Percentiles rank a stretch among this genome's conserved stretches.
Conservation (phyloP, 2,113 vertebrate species). For the Anolis sagrei region DNA sequence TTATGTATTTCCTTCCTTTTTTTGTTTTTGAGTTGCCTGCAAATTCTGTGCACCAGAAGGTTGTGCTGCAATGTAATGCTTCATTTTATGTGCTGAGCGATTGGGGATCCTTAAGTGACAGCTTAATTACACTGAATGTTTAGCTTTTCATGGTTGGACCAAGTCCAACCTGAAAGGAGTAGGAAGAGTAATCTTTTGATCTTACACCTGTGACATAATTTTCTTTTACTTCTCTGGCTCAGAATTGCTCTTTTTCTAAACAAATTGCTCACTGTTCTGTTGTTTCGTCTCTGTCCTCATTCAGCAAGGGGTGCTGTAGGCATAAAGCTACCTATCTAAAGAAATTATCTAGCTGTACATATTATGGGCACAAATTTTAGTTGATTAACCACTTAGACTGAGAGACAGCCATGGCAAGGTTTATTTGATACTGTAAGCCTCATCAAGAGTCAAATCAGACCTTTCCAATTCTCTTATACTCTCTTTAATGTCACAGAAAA, state of each 20-base stretch:
- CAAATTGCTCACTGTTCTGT: background rate
- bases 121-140: constrained; percentile 78
- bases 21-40: constrained; percentile 10
- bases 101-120: constrained; percentile 67
- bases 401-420: background rate
- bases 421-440: background rate
- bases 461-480: background rate
- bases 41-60: background rate
- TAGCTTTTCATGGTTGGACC: constrained; percentile 61
- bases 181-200: constrained; percentile 70
- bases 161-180: constrained; percentile 60
- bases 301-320: background rate
- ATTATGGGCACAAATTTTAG: background rate
- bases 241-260: constrained; percentile 53
- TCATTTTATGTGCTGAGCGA: constrained; percentile 41
- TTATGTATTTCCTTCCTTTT: background rate
- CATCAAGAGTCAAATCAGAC: background rate
- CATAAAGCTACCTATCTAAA: background rate
- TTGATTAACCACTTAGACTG: background rate
- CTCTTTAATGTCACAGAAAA: background rate
- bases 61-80: constrained; percentile 33
- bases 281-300: background rate
- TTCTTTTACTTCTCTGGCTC: constrained; percentile 63
- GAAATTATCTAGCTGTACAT: background rate
- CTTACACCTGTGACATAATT: constrained; percentile 73